A percentile compares a stretch with the other conserved stretches of the same genome.
These are phyloP conservation scores for Rhinogobio ventralis DNA, from an alignment of 2,797 vertebrate species.

Conservation along the genomic window DNA sequence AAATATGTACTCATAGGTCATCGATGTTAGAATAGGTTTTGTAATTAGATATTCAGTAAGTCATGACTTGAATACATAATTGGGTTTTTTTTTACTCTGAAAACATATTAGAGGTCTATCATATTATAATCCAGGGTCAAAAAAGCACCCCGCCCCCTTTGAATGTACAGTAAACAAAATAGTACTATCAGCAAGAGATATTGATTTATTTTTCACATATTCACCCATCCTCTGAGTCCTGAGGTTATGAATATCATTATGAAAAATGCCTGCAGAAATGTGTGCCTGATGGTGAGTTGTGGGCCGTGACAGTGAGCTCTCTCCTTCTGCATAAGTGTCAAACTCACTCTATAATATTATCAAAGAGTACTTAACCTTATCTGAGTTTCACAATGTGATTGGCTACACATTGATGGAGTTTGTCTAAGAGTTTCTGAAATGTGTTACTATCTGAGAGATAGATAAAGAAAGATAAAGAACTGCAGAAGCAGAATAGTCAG, in stretches of 20 bases:
- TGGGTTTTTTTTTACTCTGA: no score
- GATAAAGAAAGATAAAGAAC: constrained; percentile 48
- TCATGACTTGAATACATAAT: background rate
- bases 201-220: constrained; percentile 23
- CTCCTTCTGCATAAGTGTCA: constrained; percentile 30
- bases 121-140: background rate
- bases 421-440: constrained; percentile 54
- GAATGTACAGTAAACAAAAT: background rate
- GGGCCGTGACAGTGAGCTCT: constrained; percentile 20
- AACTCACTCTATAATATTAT: constrained; percentile 43
- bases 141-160: background rate
- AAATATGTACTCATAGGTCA: background rate
- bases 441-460: constrained; percentile 51
- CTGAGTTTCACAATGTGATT: constrained; percentile 54
- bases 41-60: background rate
- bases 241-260: constrained; percentile 32
- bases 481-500: constrained; percentile 42
- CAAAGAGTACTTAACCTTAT: constrained; percentile 61
- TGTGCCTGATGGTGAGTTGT: constrained; percentile 27
- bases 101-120: background rate
- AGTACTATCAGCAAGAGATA: constrained; percentile 6
- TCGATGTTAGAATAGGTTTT: background rate
- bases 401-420: constrained; percentile 53
- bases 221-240: constrained; percentile 1
- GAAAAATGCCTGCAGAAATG: constrained; percentile 15